phyloP scores from a whole-genome alignment of 2,888 invertebrate genomes.

The Eubasilissa splendida region DNA sequence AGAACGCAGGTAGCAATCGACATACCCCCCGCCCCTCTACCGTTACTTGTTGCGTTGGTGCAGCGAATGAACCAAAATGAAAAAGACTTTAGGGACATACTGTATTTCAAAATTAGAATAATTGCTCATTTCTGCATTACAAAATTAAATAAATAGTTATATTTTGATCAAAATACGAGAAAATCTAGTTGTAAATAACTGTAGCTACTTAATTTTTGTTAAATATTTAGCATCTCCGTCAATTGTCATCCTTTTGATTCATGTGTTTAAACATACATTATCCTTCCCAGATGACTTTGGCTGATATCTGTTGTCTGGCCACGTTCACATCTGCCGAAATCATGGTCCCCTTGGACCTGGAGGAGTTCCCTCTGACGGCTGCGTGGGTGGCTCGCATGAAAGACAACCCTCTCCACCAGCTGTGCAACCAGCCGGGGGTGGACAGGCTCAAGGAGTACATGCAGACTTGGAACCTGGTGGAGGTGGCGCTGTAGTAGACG shows the following conservation, averaged over 20 bases:
- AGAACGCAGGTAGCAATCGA: no score
- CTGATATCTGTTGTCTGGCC: constrained; percentile 64
- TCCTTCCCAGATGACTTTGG: constrained; percentile 64
- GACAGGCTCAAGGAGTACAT: constrained; percentile 34
- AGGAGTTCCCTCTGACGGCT: constrained; percentile 59
- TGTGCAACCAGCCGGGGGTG: constrained; percentile 60
- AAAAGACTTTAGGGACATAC: no score
- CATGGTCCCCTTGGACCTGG: constrained; percentile 65
- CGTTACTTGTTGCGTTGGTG: no score
- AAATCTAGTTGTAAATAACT: no score
- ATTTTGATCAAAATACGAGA: no score
- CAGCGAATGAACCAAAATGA: no score
- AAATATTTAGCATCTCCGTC: neutral
- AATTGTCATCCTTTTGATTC: neutral
- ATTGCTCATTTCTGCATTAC: no score
- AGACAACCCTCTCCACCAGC: constrained; percentile 62
- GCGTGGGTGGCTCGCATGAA: constrained; percentile 66
- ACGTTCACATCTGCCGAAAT: constrained; percentile 68
- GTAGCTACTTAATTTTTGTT: neutral
- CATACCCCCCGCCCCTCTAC: no score
- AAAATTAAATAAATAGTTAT: no score
- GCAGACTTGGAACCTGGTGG: neutral
- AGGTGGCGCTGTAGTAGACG: neutral
- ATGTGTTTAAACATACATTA: neutral
- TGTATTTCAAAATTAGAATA: no score